Base-by-base conservation (phyloP, 2,113 vertebrate genomes). In the Larimichthys crocea region DNA sequence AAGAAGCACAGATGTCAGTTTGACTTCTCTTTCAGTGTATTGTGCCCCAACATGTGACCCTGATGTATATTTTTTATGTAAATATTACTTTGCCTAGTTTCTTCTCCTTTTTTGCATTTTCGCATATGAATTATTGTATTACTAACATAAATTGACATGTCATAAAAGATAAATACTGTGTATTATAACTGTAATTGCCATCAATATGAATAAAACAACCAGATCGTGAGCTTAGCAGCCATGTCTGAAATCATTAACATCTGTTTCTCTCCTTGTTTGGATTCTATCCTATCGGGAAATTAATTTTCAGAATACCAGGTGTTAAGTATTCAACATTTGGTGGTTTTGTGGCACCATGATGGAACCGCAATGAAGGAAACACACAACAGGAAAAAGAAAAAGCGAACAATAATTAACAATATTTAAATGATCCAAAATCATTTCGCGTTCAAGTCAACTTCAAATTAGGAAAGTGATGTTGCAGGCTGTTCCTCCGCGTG, bases 11-110 rank as follows among this genome's bases (percentile, higher is more conserved):
- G 2, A 53, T 24, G 1, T 44, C 10, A 26, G 20, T 76, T 59
- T 35, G 12, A 46, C 3, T n/a, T 24, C 3, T 52, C 17, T 67
- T 49, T 55, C 15, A 14, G 17, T 57, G 5, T 15, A 65, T 5
- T 35, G 19, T 5, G 10, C 10, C 3, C 4, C 35, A 9, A 7
- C 29, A 20, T 20, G 20, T 26, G 16, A 50, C 20, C 6, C 15
- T 20, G 4, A 46, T 2, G 10, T 52, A 19, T 66, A n/a, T 46
- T 24, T 29, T 40, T 29, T 40, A 49, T 82, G 79, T 86, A 78
- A 31, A 78, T 79, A 83, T 24, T 5, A 65, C 3, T 65, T 61
- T 40, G n/a, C 35, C 35, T 42, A 19, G 50, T 57, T 67, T 68
- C 22, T 0, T 9, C 1, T 19, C 40, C 40, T n/a, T 42, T 74